Evolutionary conservation across 2,888 invertebrate genomes (phyloP).

Genomic region (Gonocerus acuteangulatus): DNA sequence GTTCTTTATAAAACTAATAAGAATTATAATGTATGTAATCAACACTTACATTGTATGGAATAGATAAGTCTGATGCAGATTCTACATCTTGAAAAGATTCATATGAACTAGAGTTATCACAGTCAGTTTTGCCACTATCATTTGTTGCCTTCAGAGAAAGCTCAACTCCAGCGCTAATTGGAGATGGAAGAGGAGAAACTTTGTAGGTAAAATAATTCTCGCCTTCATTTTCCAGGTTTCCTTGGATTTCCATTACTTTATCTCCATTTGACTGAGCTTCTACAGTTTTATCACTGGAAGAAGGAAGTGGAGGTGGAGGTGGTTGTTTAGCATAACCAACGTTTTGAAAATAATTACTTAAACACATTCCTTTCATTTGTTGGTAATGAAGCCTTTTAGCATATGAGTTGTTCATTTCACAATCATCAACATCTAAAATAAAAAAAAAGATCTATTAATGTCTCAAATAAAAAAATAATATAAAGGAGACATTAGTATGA

Average conservation of each 20-base stretch:
- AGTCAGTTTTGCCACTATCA: background rate
- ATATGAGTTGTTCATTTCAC: constrained; percentile 36
- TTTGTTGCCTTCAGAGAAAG: background rate
- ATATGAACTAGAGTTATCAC: background rate
- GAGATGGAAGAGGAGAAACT: background rate
- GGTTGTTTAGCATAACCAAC: background rate
- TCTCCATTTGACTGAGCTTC: background rate
- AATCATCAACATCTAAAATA: constrained; percentile 29
- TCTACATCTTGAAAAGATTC: background rate
- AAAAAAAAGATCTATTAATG: background rate
- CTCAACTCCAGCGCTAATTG: background rate
- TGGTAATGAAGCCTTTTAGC: constrained; percentile 35
- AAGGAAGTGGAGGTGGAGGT: background rate
- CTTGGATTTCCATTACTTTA: background rate
- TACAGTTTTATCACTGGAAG: background rate
- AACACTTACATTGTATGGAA: background rate
- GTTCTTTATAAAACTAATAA: too few species aligned
- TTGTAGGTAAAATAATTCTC: background rate
- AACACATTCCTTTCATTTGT: constrained; percentile 18
- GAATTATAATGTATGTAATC: too few species aligned
- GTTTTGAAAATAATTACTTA: constrained; percentile 1
- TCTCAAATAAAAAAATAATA: too few species aligned
- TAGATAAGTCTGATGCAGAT: background rate
- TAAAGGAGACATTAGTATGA: too few species aligned
- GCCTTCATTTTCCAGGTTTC: constrained; percentile 11